Conservation (phyloP, 2,113 vertebrate genomes). For the Crotophaga sulcirostris region DNA sequence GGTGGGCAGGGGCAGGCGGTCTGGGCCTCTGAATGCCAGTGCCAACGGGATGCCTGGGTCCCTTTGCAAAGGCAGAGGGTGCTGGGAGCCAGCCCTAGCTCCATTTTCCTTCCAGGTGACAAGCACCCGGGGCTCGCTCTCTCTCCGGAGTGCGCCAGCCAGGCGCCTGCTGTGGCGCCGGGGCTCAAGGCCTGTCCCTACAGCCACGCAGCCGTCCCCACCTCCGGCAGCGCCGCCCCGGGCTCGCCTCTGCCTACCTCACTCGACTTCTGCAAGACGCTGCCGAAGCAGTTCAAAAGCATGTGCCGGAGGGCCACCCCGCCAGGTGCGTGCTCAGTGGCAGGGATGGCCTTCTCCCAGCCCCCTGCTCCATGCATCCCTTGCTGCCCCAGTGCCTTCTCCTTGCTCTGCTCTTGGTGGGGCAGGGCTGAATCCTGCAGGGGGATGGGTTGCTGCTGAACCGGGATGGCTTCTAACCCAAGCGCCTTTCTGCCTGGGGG, state of each 20-base stretch:
- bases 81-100: not conserved
- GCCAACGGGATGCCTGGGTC: not conserved
- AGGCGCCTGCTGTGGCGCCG: conserved; percentile 68
- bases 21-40: not conserved
- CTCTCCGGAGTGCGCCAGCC: conserved; percentile 55
- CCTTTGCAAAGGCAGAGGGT: not conserved
- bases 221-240: conserved; percentile 75
- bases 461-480: not conserved
- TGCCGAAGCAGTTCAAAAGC: conserved; percentile 93
- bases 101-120: conserved; percentile 48
- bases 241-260: conserved; percentile 88
- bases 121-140: conserved; percentile 22
- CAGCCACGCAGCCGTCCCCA: conserved; percentile 81
- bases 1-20: not conserved
- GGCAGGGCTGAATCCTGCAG: not conserved
- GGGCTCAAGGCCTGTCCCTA: conserved; percentile 88
- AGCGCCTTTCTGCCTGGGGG: rapidly evolving
- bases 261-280: conserved; percentile 89
- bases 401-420: not conserved
- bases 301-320: conserved; percentile 90
- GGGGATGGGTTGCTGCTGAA: rapidly evolving
- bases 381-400: not conserved
- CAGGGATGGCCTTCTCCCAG: rapidly evolving
- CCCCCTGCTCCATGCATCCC: not conserved
- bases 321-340: conserved; percentile 75